Base-by-base conservation (phyloP, 2,888 invertebrate species). In the Campoletis raptor region DNA sequence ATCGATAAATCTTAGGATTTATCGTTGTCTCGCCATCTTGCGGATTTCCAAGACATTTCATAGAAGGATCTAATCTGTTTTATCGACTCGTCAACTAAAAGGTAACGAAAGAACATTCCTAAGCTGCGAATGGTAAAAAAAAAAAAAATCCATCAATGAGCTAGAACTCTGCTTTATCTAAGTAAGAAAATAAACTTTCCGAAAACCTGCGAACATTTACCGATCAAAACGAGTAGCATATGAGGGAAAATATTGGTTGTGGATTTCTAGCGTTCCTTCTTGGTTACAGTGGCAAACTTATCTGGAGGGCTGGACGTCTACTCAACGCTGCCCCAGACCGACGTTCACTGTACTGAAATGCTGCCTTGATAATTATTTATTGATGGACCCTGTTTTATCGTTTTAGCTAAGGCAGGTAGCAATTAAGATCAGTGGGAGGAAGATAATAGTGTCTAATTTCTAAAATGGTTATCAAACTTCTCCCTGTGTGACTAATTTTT, bases 11-110 rank as follows among this genome's bases (percentile, higher is more conserved):
- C 21, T 37, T 9, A 10, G 18, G 45, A 64, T 9, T 42, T 45
- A 37, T 45, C 42, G 21, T 21, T n/a, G 4, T 70, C 40, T 5
- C 54, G 70, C 64, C 82, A 85, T 76, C 85, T 80, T 4, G 6
- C 54, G 79, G 52, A n/a, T 18, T 24, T 0, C 0, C 9, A 6
- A 18, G 12, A 54, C 67, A 74, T n/a, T 42, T 24, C 15, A 0
- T 24, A 2, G 12, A 54, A 12, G 8, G 1, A 0, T 4, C 9
- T 15, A 18, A 40, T 61, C n/a, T 30, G 9, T 69, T 15, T 42
- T 54, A 73, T 45, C 52, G 24, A 52, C 64, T 0, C 18, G 24
- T n/a, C n/a, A 18, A 9, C 36, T 36, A 36, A 5, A 64, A 64
- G 36, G 21, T 36, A 30, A 36, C 64, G 64, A 30, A 18, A 10